A percentile compares a stretch with the other conserved stretches of the same genome.
These are phyloP conservation scores for Torymus texanus DNA, from an alignment of 2,888 invertebrate genomes.

Conservation along the genomic window DNA sequence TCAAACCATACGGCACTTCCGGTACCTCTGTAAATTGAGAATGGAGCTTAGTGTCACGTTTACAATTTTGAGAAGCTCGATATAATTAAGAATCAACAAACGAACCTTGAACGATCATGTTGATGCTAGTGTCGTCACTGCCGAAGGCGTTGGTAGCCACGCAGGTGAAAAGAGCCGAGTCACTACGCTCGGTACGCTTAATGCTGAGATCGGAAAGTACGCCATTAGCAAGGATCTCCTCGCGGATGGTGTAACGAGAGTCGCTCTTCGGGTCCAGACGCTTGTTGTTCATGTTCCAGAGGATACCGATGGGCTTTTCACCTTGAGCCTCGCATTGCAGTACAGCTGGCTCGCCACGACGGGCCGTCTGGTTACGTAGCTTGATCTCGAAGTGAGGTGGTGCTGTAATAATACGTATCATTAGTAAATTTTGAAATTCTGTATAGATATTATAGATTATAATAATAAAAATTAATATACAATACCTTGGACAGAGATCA, in stretches of 20 bases:
- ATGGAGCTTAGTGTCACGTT: neutral
- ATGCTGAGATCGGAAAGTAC: constrained; percentile 93
- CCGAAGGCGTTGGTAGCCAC: constrained; percentile 96
- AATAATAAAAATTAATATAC: constrained; percentile 51
- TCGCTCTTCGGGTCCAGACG: constrained; percentile 92
- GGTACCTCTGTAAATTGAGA: constrained; percentile 82
- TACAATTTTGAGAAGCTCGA: no score
- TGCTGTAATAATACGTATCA: constrained; percentile 76
- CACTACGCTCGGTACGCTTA: constrained; percentile 90
- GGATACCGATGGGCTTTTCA: constrained; percentile 94
- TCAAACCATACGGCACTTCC: constrained; percentile 92
- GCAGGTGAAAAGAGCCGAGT: constrained; percentile 93
- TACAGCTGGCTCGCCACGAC: constrained; percentile 92
- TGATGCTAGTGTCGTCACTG: constrained; percentile 95
- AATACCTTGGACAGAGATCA: constrained; percentile 93
- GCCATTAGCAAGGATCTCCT: constrained; percentile 91
- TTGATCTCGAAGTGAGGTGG: constrained; percentile 96
- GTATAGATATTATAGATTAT: no score
- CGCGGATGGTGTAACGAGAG: constrained; percentile 89
- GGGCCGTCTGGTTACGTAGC: constrained; percentile 92
- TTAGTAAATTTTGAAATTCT: no score
- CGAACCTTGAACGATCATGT: constrained; percentile 93
- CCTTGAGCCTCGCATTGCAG: constrained; percentile 95
- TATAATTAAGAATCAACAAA: neutral
- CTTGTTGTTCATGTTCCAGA: constrained; percentile 97